A percentile compares a stretch with the other conserved stretches of the same genome.
Evolutionary conservation across 2,888 invertebrate genomes (phyloP).

Genomic region (Mesopsocus fuscifrons): DNA sequence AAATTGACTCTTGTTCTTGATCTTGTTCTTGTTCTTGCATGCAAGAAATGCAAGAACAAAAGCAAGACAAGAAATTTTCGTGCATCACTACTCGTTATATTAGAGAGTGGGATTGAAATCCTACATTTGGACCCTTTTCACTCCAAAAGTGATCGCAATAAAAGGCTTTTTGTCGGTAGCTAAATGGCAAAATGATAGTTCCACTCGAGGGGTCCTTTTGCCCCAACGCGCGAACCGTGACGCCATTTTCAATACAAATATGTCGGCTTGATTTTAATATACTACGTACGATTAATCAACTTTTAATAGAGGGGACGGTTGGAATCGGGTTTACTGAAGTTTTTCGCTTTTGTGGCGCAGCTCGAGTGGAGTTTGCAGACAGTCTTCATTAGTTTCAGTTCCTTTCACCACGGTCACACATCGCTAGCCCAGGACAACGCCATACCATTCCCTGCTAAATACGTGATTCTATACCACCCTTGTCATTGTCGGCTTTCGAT

Average conservation of each 20-base stretch:
- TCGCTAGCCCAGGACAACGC: too few relatives aligned
- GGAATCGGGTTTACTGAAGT: not conserved
- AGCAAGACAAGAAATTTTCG: too few relatives aligned
- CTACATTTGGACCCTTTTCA: too few relatives aligned
- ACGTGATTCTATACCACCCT: not conserved
- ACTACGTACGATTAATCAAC: conserved; percentile 6
- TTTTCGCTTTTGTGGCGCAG: not conserved
- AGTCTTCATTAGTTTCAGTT: not conserved
- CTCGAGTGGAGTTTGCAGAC: not conserved
- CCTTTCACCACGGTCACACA: not conserved
- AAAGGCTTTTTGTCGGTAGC: conserved; percentile 4
- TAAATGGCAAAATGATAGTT: conserved; percentile 8
- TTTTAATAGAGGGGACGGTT: conserved; percentile 6
- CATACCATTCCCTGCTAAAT: too few relatives aligned
- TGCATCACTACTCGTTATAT: too few relatives aligned
- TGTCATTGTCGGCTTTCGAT: not conserved
- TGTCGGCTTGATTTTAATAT: not conserved
- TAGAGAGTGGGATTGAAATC: too few relatives aligned
- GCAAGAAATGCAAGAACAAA: too few relatives aligned
- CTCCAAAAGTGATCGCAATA: not conserved
- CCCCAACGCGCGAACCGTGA: conserved; percentile 5
- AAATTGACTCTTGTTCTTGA: too few relatives aligned
- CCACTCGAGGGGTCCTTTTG: conserved; percentile 3
- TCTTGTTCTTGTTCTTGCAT: too few relatives aligned
- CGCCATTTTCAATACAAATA: conserved; percentile 6